Evolutionary conservation across 2,113 vertebrate species (phyloP), one percentile per base, ranked within the genome.

Genomic region (Tenebrosternarchus preto): DNA sequence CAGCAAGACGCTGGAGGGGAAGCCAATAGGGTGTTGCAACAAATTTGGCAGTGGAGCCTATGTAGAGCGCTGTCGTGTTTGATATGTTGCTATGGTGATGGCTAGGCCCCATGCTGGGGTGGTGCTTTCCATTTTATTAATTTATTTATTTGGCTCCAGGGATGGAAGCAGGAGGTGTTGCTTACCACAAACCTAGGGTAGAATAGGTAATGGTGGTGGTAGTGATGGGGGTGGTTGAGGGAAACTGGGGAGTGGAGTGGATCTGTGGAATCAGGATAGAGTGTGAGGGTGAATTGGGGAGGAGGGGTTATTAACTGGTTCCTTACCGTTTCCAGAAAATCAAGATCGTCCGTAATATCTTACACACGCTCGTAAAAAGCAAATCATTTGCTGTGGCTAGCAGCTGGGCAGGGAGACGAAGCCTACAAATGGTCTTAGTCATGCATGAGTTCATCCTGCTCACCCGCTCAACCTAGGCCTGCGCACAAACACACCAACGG

Each of bases 21-120:
- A 88, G 90, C 85, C 33, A 31, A 69, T 78, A 55, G 83, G 85
- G 74, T 77, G 84, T 87, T 69, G 80, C 84, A 84, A 84, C 83
- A 88, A 78, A 89, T 88, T 85, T 91, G 88, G 85, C 90, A 81
- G 80, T 78, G 69, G 84, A 89, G 75, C 82, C 84, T 80, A 80
- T 59, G 66, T 83, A 86, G 88, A 77, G 86, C 69, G 17, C 81
- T 77, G 84, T 77, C 64, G 53, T 87, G 87, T 91, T 92, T 92
- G 79, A 85, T 78, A 43, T 57, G 88, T 89, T 80, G 84, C 82
- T 82, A 83, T 83, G 83, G 86, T 60, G 80, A 91, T 81, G 75
- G 24, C 75, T 8, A 80, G 70, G 83, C 85, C 76, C 83, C 80
- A 31, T 72, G 69, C 79, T 43, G 77, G 76, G 80, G 59, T 55